Conservation (phyloP, 1,140 invertebrate species). For the Phortica variegata region DNA sequence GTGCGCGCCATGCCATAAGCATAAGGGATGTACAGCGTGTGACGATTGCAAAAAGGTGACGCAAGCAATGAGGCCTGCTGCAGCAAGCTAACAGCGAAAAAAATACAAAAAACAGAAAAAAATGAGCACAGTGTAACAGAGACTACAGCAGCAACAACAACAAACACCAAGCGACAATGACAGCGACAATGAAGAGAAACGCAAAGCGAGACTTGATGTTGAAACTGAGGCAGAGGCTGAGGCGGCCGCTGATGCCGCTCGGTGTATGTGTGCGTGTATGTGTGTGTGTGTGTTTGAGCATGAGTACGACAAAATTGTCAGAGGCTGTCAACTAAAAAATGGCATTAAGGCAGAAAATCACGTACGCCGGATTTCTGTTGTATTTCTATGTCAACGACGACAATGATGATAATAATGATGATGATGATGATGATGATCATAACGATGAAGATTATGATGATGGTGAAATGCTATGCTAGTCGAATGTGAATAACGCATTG, state of each 20-base stretch:
- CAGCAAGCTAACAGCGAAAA: neutral
- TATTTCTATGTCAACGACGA: constrained; percentile 28
- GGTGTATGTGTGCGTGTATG: neutral
- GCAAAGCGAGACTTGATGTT: neutral
- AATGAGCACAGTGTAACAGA: constrained; percentile 32
- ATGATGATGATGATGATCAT: constrained; percentile 13
- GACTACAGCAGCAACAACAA: constrained; percentile 14
- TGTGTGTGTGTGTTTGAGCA: constrained; percentile 4
- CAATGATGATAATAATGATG: constrained; percentile 1
- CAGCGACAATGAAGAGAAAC: no score
- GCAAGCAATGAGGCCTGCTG: neutral
- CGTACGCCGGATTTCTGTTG: constrained; percentile 44
- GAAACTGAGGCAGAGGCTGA: neutral
- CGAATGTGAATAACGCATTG: no score
- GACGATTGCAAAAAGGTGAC: constrained; percentile 2
- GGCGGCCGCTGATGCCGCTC: neutral
- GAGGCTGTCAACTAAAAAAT: constrained; percentile 41
- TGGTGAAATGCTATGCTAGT: no score
- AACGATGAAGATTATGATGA: constrained; percentile 5
- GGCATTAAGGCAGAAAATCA: constrained; percentile 50
- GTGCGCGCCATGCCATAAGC: neutral
- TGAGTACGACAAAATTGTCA: constrained; percentile 43
- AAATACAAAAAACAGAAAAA: constrained; percentile 29
- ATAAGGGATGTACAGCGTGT: constrained; percentile 5
- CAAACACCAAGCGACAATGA: no score